A percentile compares a stretch with the other conserved stretches of the same genome.
phyloP scores from a whole-genome alignment of 2,888 invertebrate genomes.

The Parapristionchus giblindavisi region DNA sequence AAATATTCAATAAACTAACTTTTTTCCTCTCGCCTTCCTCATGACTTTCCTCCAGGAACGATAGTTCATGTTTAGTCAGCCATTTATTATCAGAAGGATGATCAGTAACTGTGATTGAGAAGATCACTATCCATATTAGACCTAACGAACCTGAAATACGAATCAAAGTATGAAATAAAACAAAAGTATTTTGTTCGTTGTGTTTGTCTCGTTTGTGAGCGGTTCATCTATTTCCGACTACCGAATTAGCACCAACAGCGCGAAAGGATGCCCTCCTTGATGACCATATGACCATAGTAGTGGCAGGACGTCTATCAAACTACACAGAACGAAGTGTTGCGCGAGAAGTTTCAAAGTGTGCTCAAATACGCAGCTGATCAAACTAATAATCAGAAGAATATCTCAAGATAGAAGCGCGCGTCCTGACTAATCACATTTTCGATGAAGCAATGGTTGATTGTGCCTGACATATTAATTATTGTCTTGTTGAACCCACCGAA shows the following conservation, averaged over 20 bases:
- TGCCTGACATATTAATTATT: neutral
- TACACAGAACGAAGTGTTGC: too few species aligned
- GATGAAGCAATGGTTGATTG: neutral
- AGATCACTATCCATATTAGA: neutral
- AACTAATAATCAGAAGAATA: too few species aligned
- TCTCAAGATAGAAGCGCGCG: too few species aligned
- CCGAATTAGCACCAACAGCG: too few species aligned
- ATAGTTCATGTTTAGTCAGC: neutral
- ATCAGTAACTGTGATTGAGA: neutral
- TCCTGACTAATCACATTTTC: neutral
- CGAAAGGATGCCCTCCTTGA: too few species aligned
- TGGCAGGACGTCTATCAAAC: too few species aligned
- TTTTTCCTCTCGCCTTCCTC: neutral
- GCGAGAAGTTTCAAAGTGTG: too few species aligned
- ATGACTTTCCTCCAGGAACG: constrained; percentile 12
- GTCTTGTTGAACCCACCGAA: neutral
- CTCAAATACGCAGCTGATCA: too few species aligned
- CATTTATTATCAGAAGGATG: constrained; percentile 12
- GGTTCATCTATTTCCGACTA: neutral
- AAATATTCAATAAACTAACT: neutral
- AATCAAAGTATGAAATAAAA: too few species aligned
- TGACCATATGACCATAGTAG: too few species aligned
- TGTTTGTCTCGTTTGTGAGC: neutral
- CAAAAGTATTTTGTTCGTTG: neutral
- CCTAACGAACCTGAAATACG: constrained; percentile 9